phyloP scores from a whole-genome alignment of 2,888 invertebrate genomes.

The Dicyrtoma fusca region DNA sequence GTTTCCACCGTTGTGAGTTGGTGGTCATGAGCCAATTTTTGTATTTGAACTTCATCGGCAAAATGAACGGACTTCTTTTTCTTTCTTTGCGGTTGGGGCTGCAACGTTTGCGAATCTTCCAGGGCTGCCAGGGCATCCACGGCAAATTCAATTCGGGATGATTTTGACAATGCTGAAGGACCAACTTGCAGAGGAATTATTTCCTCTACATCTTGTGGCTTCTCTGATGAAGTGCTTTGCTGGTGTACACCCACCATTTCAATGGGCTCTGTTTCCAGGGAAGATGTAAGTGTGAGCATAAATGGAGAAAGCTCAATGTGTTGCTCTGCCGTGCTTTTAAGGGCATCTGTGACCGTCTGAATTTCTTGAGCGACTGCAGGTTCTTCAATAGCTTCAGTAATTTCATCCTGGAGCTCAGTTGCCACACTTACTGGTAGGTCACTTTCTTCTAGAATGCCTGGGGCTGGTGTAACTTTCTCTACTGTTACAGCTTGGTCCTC shows the following conservation, averaged over 20 bases:
- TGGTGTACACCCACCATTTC: not conserved
- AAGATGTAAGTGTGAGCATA: too few species aligned
- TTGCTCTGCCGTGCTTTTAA: not conserved
- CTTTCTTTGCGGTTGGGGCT: slow-evolving; percentile 1
- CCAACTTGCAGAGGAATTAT: not conserved
- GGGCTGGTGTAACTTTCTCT: too few species aligned
- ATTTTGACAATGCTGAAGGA: slow-evolving; percentile 1
- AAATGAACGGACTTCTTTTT: slow-evolving; percentile 32
- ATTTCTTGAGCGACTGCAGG: not conserved
- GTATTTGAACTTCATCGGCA: slow-evolving; percentile 26
- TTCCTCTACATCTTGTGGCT: not conserved
- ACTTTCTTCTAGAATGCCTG: too few species aligned
- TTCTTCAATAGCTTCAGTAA: not conserved
- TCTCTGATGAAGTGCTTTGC: not conserved
- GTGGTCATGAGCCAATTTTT: not conserved
- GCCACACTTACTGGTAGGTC: too few species aligned
- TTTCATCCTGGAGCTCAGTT: too few species aligned
- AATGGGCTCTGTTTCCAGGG: too few species aligned
- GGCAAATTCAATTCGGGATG: slow-evolving; percentile 23
- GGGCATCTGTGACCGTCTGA: not conserved
- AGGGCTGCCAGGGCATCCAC: slow-evolving; percentile 16
- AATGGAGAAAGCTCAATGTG: not conserved
- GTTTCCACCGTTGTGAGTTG: not conserved
- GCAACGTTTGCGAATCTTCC: not conserved
- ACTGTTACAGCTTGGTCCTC: too few species aligned